phyloP scores from a whole-genome alignment of 2,797 vertebrate genomes.

The Helarctos malayanus region DNA sequence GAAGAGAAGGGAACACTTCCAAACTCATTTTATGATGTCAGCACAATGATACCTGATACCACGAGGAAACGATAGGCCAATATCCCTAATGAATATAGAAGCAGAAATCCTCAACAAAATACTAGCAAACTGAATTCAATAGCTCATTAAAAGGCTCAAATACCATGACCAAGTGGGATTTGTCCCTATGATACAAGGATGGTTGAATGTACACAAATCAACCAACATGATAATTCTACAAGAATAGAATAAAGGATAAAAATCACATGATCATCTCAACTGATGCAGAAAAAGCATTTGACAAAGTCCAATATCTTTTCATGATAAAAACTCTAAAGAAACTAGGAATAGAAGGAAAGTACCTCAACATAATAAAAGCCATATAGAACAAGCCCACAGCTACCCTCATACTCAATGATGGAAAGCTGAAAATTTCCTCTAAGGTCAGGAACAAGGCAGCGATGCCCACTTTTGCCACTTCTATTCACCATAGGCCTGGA shows the following conservation, averaged over 20 bases:
- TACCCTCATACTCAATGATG: neutral
- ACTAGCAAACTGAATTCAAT: neutral
- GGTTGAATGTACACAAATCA: neutral
- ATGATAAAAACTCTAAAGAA: neutral
- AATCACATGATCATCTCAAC: neutral
- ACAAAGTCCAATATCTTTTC: neutral
- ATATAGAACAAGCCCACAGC: neutral
- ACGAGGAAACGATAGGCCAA: neutral
- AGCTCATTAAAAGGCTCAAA: neutral
- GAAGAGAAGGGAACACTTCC: neutral
- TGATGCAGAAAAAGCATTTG: neutral
- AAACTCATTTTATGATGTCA: neutral
- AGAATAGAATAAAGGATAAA: conserved; percentile 1
- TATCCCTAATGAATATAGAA: neutral
- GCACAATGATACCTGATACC: neutral
- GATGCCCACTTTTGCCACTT: neutral
- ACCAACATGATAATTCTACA: neutral
- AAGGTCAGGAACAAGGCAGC: neutral
- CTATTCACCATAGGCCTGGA: neutral
- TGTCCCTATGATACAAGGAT: neutral
- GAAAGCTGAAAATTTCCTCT: conserved; percentile 4
- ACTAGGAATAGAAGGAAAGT: conserved; percentile 13
- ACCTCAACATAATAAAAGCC: neutral
- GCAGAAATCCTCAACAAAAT: neutral
- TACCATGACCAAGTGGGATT: neutral